Conservation (phyloP, 1,140 invertebrate genomes). For the Aethina tumida region DNA sequence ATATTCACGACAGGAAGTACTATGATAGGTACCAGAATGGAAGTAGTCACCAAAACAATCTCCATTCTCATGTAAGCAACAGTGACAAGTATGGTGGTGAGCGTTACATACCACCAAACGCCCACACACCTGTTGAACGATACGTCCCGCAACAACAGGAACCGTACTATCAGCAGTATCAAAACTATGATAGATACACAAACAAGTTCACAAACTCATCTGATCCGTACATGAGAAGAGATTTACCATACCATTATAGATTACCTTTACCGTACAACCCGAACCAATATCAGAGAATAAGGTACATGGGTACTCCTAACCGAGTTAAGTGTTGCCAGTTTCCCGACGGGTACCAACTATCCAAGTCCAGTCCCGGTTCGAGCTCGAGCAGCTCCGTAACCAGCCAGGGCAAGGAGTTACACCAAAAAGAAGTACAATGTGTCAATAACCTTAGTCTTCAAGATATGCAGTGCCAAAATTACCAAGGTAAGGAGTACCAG, state of each 20-base stretch:
- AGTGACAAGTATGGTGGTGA: constrained; percentile 19
- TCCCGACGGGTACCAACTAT: constrained; percentile 25
- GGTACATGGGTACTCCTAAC: constrained; percentile 28
- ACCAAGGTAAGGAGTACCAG: constrained; percentile 22
- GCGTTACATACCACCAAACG: constrained; percentile 52
- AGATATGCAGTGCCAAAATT: constrained; percentile 36
- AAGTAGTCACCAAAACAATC: constrained; percentile 14
- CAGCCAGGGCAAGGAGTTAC: constrained; percentile 26
- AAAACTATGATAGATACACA: constrained; percentile 24
- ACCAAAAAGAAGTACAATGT: constrained; percentile 16
- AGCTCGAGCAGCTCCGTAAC: constrained; percentile 36
- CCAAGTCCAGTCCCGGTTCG: constrained; percentile 41
- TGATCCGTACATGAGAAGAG: constrained; percentile 50
- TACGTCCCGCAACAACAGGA: constrained; percentile 45
- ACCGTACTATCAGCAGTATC: constrained; percentile 28
- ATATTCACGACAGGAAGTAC: constrained; percentile 18
- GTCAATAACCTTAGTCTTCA: constrained; percentile 26
- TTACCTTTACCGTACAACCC: constrained; percentile 39
- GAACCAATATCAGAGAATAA: constrained; percentile 31
- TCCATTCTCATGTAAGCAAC: constrained; percentile 19
- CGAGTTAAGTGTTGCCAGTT: constrained; percentile 32
- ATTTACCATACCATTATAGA: constrained; percentile 49
- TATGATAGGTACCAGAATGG: constrained; percentile 19
- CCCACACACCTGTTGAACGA: constrained; percentile 57
- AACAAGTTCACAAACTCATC: constrained; percentile 32